These are phyloP conservation scores for Limenitis camilla DNA, from an alignment of 2,888 invertebrate genomes.

Conservation along the genomic window DNA sequence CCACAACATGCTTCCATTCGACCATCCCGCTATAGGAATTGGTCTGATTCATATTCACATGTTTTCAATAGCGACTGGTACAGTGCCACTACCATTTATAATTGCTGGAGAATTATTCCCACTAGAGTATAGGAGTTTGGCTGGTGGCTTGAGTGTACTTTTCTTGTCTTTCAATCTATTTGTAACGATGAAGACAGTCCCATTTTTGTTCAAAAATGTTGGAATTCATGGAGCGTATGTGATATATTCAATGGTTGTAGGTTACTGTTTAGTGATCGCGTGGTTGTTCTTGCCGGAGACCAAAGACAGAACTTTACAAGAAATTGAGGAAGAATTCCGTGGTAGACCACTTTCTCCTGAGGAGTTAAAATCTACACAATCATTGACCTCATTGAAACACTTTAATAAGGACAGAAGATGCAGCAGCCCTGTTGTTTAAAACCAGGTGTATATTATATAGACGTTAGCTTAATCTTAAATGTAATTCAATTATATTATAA, in stretches of 20 bases:
- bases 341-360: constrained; percentile 39
- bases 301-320: constrained; percentile 55
- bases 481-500: no score
- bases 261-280: constrained; percentile 42
- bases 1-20: constrained; percentile 31
- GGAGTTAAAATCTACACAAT: constrained; percentile 37
- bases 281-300: constrained; percentile 52
- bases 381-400: constrained; percentile 34
- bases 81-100: constrained; percentile 78
- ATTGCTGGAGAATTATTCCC: constrained; percentile 81
- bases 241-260: constrained; percentile 40
- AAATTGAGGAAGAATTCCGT: constrained; percentile 58
- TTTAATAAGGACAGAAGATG: constrained; percentile 34
- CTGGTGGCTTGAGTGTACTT: constrained; percentile 54
- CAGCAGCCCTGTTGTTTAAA: constrained; percentile 33
- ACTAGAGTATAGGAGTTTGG: constrained; percentile 73
- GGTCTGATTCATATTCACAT: constrained; percentile 56
- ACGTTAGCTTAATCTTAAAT: neutral
- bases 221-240: constrained; percentile 46
- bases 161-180: constrained; percentile 48
- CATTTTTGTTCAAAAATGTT: constrained; percentile 37
- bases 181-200: constrained; percentile 49
- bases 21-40: constrained; percentile 42
- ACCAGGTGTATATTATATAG: neutral
- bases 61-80: constrained; percentile 71